phyloP scores from a whole-genome alignment of 2,113 vertebrate genomes.

The Rhabdornis inornatus region DNA sequence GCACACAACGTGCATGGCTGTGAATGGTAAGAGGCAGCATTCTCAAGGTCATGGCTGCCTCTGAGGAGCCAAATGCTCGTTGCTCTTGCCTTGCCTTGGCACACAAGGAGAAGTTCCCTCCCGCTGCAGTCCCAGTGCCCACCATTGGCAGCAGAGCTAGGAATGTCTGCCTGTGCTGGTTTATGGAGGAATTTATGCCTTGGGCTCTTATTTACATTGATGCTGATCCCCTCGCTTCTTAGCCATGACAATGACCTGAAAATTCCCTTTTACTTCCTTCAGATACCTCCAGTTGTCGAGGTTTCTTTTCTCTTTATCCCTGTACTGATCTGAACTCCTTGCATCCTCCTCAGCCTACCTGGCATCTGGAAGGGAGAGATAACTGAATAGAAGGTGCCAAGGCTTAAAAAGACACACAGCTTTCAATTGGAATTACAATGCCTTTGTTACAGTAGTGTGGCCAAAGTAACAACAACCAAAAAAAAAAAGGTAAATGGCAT shows the following conservation, averaged over 20 bases:
- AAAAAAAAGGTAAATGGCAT: background rate
- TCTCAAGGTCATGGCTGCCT: background rate
- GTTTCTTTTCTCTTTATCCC: background rate
- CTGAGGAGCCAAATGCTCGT: background rate
- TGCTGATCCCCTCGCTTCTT: background rate
- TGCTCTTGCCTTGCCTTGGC: background rate
- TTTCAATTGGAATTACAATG: constrained; percentile 41
- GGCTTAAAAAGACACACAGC: constrained; percentile 43
- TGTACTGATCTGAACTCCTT: constrained; percentile 5
- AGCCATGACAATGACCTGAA: background rate
- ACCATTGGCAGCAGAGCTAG: background rate
- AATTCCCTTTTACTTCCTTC: background rate
- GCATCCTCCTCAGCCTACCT: constrained; percentile 17
- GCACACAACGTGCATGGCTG: rapidly evolving
- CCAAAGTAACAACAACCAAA: constrained; percentile 16
- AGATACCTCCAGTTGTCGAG: background rate
- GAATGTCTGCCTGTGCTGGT: background rate
- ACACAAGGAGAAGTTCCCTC: background rate
- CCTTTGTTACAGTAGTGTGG: constrained; percentile 34
- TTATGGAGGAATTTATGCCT: background rate
- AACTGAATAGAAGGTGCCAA: constrained; percentile 44
- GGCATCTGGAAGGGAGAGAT: constrained; percentile 62
- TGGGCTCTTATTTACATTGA: background rate
- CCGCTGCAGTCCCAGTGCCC: background rate
- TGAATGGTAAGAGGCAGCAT: rapidly evolving